Evolutionary conservation across 1,140 invertebrate genomes (phyloP).

Genomic region (Drosophila nigromelanica): DNA sequence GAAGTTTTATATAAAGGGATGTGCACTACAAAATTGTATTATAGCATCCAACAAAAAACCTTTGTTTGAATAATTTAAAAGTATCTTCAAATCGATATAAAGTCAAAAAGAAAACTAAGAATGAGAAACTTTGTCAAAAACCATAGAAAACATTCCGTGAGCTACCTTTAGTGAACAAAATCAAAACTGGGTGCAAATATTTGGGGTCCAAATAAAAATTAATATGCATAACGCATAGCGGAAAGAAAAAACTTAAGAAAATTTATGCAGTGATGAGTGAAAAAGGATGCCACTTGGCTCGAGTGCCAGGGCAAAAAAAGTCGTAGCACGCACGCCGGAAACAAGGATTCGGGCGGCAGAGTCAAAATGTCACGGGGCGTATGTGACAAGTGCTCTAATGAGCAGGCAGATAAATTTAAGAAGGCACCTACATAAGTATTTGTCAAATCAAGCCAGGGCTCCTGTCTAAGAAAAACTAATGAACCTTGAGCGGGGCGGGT

Average conservation of each 20-base stretch:
- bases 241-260: constrained; percentile 73
- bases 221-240: constrained; percentile 77
- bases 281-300: constrained; percentile 65
- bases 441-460: constrained; percentile 57
- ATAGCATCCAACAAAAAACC: no score
- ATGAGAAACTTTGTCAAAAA: neutral
- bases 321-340: constrained; percentile 62
- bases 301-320: constrained; percentile 28
- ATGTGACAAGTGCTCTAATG: constrained; percentile 79
- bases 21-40: no score
- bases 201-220: constrained; percentile 46
- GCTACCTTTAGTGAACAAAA: constrained; percentile 20
- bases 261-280: constrained; percentile 82
- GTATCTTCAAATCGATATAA: no score
- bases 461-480: constrained; percentile 55
- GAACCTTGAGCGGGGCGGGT: constrained; percentile 44
- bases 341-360: constrained; percentile 23
- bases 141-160: neutral
- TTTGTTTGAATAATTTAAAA: no score
- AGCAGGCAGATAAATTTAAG: constrained; percentile 47
- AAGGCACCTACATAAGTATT: constrained; percentile 47
- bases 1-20: no score
- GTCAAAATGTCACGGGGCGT: constrained; percentile 62
- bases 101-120: neutral
- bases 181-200: constrained; percentile 24